Evolutionary conservation across 2,888 invertebrate species (phyloP).

Genomic region (Lumbricus terrestris): DNA sequence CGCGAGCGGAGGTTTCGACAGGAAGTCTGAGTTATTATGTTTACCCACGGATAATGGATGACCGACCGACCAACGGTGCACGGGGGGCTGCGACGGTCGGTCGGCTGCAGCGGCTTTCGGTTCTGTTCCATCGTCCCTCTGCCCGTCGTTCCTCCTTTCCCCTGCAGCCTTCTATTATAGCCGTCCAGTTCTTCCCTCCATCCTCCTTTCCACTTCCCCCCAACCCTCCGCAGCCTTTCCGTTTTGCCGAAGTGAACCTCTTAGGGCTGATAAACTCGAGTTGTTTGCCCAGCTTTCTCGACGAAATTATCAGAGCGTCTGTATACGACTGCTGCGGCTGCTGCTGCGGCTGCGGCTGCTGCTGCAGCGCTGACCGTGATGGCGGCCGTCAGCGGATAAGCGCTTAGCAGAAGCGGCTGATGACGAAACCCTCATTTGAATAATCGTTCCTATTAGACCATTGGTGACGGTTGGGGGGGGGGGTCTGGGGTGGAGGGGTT

Average conservation of each 20-base stretch:
- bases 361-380: background rate
- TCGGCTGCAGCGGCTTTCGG: too few species aligned
- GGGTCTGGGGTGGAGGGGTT: too few species aligned
- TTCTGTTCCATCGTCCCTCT: too few species aligned
- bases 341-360: too few species aligned
- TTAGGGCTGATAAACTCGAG: constrained; percentile 16
- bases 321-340: too few species aligned
- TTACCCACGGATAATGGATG: constrained; percentile 13
- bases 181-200: background rate
- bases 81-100: too few species aligned
- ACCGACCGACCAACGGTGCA: background rate
- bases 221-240: background rate
- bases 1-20: background rate
- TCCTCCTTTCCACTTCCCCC: background rate
- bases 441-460: background rate
- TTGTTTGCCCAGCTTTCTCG: constrained; percentile 17
- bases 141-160: too few species aligned
- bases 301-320: constrained; percentile 17
- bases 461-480: background rate
- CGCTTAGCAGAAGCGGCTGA: background rate
- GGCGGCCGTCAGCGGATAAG: constrained; percentile 4
- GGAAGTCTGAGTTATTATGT: constrained; percentile 15
- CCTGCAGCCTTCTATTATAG: too few species aligned
- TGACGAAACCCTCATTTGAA: background rate
- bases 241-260: constrained; percentile 6